These are phyloP conservation scores for Parnassius orleans DNA, from an alignment of 2,888 invertebrate genomes.

Conservation along the genomic window DNA sequence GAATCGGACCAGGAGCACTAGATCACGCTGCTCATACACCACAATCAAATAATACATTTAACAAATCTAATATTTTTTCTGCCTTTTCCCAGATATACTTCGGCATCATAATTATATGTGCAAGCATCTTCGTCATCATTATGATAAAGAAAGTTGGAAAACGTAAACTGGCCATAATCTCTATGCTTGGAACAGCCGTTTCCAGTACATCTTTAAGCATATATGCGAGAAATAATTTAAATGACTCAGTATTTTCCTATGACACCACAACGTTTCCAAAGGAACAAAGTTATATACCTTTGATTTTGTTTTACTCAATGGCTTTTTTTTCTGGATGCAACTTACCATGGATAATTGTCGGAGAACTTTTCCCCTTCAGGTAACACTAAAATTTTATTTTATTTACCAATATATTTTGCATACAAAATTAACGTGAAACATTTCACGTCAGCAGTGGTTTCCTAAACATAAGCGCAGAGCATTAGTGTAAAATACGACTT, in stretches of 20 bases:
- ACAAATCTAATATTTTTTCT: too few species aligned
- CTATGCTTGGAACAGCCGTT: slow-evolving; percentile 53
- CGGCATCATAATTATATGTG: slow-evolving; percentile 66
- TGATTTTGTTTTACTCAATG: slow-evolving; percentile 62
- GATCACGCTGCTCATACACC: background rate
- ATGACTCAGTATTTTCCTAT: slow-evolving; percentile 60
- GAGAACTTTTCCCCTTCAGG: slow-evolving; percentile 82
- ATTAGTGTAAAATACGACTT: too few species aligned
- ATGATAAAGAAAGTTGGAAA: slow-evolving; percentile 64
- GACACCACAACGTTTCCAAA: slow-evolving; percentile 59
- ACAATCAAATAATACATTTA: too few species aligned
- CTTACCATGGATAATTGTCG: slow-evolving; percentile 80
- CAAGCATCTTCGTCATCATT: slow-evolving; percentile 60
- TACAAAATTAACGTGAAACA: too few species aligned
- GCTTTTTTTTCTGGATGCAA: slow-evolving; percentile 62
- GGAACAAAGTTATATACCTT: slow-evolving; percentile 60
- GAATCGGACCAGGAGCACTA: too few species aligned
- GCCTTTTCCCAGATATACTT: slow-evolving; percentile 58
- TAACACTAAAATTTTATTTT: slow-evolving; percentile 34
- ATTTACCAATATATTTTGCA: background rate
- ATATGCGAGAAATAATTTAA: slow-evolving; percentile 50
- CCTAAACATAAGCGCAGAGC: too few species aligned
- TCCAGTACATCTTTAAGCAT: slow-evolving; percentile 58
- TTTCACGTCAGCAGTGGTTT: too few species aligned
- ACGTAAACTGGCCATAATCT: slow-evolving; percentile 58